A percentile compares a stretch with the other conserved stretches of the same genome.
Evolutionary conservation across 1,140 invertebrate genomes (phyloP).

Genomic region (Zaprionus capensis): DNA sequence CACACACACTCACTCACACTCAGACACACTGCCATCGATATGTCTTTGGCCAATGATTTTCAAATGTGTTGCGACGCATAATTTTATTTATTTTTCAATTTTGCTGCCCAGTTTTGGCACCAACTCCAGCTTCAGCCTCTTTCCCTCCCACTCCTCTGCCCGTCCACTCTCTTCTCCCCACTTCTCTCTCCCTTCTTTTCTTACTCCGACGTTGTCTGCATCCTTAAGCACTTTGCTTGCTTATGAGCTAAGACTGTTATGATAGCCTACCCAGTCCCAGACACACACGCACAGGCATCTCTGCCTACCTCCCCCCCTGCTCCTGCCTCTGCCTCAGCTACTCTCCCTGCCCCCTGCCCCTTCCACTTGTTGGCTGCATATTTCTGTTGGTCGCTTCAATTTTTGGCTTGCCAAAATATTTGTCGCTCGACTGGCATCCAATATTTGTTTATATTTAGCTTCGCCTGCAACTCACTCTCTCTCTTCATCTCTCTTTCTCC

Average conservation of each 20-base stretch:
- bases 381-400: slow-evolving; percentile 44
- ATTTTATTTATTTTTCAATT: slow-evolving; percentile 83
- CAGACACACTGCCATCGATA: slow-evolving; percentile 33
- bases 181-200: neutral
- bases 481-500: neutral
- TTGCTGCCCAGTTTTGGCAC: slow-evolving; percentile 43
- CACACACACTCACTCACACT: neutral
- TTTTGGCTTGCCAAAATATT: slow-evolving; percentile 76
- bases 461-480: slow-evolving; percentile 38
- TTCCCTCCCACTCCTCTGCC: neutral
- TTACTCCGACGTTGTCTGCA: slow-evolving; percentile 25
- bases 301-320: slow-evolving; percentile 47
- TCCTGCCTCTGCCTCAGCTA: neutral
- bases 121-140: neutral
- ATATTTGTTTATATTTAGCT: slow-evolving; percentile 67
- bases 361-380: slow-evolving; percentile 22
- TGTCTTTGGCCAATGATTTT: slow-evolving; percentile 62
- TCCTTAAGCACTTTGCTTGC: slow-evolving; percentile 60
- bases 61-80: slow-evolving; percentile 70
- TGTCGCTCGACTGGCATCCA: slow-evolving; percentile 65
- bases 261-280: slow-evolving; percentile 38
- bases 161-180: neutral
- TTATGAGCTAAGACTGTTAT: slow-evolving; percentile 62
- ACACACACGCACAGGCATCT: slow-evolving; percentile 21
- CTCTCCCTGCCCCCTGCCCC: neutral